These are phyloP conservation scores for Neodontobutis hainanensis DNA, from an alignment of 2,113 vertebrate genomes.

Conservation along the genomic window DNA sequence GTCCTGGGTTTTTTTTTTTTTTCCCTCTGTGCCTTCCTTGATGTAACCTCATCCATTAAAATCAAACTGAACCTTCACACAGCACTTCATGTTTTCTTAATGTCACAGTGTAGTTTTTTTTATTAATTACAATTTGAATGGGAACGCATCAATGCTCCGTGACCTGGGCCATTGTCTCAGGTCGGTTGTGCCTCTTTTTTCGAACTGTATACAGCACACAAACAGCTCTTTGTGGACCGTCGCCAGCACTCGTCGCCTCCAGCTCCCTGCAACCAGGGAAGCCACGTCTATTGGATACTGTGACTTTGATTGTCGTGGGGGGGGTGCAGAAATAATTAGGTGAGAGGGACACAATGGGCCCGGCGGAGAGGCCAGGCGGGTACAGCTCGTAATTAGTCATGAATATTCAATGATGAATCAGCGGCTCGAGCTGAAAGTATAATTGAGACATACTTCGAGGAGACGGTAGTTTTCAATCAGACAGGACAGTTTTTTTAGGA, in stretches of 20 bases:
- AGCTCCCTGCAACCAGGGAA: conserved; percentile 51
- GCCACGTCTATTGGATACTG: conserved; percentile 31
- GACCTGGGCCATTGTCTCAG: conserved; percentile 32
- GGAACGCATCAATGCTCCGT: neutral
- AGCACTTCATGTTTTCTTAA: conserved; percentile 35
- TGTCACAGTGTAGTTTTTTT: conserved; percentile 24
- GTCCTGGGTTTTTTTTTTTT: neutral
- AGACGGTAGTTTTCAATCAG: conserved; percentile 37
- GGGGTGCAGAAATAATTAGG: conserved; percentile 71
- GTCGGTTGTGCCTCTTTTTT: conserved; percentile 13
- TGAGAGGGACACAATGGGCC: conserved; percentile 67
- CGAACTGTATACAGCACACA: conserved; percentile 48
- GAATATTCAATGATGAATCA: conserved; percentile 76
- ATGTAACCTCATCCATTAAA: conserved; percentile 11
- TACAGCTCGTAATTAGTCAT: conserved; percentile 72
- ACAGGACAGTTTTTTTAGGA: conserved; percentile 44
- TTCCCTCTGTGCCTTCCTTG: neutral
- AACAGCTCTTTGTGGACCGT: conserved; percentile 35
- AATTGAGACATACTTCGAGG: conserved; percentile 47
- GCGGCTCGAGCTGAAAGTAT: conserved; percentile 50
- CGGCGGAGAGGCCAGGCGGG: conserved; percentile 52
- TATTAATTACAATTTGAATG: conserved; percentile 69
- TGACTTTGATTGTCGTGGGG: conserved; percentile 68
- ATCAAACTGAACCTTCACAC: neutral
- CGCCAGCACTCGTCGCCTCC: conserved; percentile 33